These are phyloP conservation scores for Dinocampus coccinellae DNA, from an alignment of 2,888 invertebrate species.

Conservation along the genomic window DNA sequence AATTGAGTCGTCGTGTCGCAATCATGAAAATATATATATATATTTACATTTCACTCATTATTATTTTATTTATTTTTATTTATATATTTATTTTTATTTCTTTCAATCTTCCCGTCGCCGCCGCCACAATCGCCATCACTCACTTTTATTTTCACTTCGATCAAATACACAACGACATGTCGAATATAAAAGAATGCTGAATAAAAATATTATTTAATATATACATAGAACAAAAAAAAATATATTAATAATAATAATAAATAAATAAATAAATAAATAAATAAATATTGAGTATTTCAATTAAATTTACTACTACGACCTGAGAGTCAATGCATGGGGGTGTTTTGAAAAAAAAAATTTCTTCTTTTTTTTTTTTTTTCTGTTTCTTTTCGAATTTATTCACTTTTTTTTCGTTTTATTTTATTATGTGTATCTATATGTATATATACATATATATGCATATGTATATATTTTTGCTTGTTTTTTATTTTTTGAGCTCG, in stretches of 20 bases:
- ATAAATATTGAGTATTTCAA: conserved; percentile 3
- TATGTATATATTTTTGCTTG: neutral
- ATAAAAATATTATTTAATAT: neutral
- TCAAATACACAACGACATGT: neutral
- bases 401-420: neutral
- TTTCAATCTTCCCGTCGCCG: neutral
- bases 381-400: too few species aligned
- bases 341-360: neutral
- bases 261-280: neutral
- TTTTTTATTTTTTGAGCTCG: neutral
- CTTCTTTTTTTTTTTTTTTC: neutral
- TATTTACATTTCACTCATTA: neutral
- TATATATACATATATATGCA: too few species aligned
- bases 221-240: too few species aligned
- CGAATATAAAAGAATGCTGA: neutral
- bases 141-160: neutral
- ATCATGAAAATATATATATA: neutral
- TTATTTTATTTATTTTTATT: too few species aligned
- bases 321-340: neutral
- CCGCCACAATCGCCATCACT: too few species aligned
- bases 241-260: too few species aligned
- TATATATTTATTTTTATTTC: neutral
- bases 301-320: conserved; percentile 3
- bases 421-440: too few species aligned
- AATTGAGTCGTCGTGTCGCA: neutral